A percentile compares a stretch with the other conserved stretches of the same genome.
Conservation (phyloP, 2,888 invertebrate genomes). For the Erynnis tages region DNA sequence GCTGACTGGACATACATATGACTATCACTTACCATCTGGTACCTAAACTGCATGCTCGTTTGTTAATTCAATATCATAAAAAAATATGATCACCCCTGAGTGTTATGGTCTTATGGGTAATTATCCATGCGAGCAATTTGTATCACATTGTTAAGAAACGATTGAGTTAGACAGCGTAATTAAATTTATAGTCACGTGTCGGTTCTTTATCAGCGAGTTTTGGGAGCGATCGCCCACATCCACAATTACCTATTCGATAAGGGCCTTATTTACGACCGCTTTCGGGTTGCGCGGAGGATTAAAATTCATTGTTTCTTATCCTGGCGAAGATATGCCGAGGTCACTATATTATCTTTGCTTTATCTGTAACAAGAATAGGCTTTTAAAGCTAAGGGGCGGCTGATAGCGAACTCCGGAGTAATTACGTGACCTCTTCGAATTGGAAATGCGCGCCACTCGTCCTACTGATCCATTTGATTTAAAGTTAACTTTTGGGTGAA, state of each 20-base stretch:
- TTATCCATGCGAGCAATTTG: constrained; percentile 40
- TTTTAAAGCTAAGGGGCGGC: constrained; percentile 65
- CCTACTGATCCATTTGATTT: constrained; percentile 51
- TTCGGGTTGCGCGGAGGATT: constrained; percentile 60
- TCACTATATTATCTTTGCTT: constrained; percentile 71
- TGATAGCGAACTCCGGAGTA: constrained; percentile 54
- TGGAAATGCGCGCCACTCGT: constrained; percentile 43
- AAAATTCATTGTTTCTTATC: constrained; percentile 81
- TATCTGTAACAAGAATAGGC: constrained; percentile 79
- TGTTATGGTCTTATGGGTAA: constrained; percentile 23
- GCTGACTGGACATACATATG: too few species aligned
- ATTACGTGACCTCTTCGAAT: constrained; percentile 66
- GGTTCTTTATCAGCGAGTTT: constrained; percentile 49
- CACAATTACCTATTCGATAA: constrained; percentile 79
- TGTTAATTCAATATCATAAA: constrained; percentile 1
- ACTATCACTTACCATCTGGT: too few species aligned
- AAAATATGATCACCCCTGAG: constrained; percentile 14
- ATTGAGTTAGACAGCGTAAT: constrained; percentile 50
- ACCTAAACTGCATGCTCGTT: too few species aligned
- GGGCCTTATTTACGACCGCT: constrained; percentile 69
- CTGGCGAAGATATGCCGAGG: constrained; percentile 69
- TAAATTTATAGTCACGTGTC: constrained; percentile 60
- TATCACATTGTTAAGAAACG: constrained; percentile 49
- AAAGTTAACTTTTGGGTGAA: constrained; percentile 40
- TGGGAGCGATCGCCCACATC: constrained; percentile 69